A percentile compares a stretch with the other conserved stretches of the same genome.
These are phyloP conservation scores for Romanomermis culicivorax DNA, from an alignment of 2,888 invertebrate genomes.

Conservation along the genomic window DNA sequence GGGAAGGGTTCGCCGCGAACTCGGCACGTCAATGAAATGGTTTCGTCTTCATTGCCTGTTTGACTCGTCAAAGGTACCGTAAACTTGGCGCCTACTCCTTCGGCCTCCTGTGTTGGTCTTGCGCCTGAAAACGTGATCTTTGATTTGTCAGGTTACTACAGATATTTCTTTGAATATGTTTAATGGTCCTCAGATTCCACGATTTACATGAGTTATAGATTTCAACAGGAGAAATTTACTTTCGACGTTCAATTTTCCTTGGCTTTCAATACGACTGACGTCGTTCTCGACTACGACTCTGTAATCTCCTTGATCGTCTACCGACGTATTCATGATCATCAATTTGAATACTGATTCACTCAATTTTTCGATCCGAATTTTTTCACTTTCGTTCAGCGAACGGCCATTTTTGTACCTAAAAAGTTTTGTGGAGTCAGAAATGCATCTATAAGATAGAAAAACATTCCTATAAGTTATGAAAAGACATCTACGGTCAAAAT, in stretches of 20 bases:
- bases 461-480: too few species aligned
- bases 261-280: slow-evolving; percentile 37
- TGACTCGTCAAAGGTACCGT: slow-evolving; percentile 5
- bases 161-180: slow-evolving; percentile 13
- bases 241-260: not conserved
- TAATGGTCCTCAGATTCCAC: slow-evolving; percentile 12
- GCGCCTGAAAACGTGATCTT: not conserved
- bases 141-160: not conserved
- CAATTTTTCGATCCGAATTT: not conserved
- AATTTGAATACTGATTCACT: slow-evolving; percentile 30
- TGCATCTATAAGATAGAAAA: too few species aligned
- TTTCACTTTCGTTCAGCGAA: slow-evolving; percentile 44
- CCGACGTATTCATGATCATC: slow-evolving; percentile 37
- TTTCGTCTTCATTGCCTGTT: slow-evolving; percentile 37
- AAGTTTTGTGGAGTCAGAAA: too few species aligned
- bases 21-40: slow-evolving; percentile 36
- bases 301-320: slow-evolving; percentile 68
- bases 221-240: too few species aligned
- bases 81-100: slow-evolving; percentile 11
- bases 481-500: too few species aligned
- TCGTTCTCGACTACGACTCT: slow-evolving; percentile 52
- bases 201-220: too few species aligned
- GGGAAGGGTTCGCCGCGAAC: slow-evolving; percentile 31
- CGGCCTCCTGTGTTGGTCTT: slow-evolving; percentile 4
- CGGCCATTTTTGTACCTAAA: slow-evolving; percentile 49